Evolutionary conservation across 2,113 vertebrate species (phyloP), one percentile per base, ranked within the genome.

Genomic region (Sprattus sprattus): DNA sequence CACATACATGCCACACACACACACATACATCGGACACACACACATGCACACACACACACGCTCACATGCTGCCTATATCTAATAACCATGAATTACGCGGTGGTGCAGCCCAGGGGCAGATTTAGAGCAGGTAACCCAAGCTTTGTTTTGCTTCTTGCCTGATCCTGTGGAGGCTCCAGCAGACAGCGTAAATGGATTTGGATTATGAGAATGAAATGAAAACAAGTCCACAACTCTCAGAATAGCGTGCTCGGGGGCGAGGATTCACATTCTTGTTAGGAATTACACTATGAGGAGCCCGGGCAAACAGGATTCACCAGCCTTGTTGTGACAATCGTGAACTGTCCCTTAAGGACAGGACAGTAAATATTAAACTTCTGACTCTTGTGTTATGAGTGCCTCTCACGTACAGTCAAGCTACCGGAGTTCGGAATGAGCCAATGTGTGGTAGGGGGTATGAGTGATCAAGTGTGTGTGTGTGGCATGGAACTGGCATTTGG

Each of bases 111-210:
- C 32, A 32, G 32, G 71, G 71, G 28, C 71, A 78, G 71, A 15
- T 78, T 78, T 78, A 78, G 32, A 13, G 28, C 71, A 78, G 71
- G 71, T 78, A 78, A 78, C 71, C 71, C 71, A 78, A 78, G 71
- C 71, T 39, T 39, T 78, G 25, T 71, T 25, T 71, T 60, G 18
- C 54, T 22, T 78, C 28, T 39, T 78, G 28, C 32, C 32, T 39
- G 71, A 32, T 10, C 71, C 10, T 71, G 64, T 32, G 32, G 28
- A 16, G 28, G 25, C 64, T 28, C 64, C 10, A 71, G 28, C 71
- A 78, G 71, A 39, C 71, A 13, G 13, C 71, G 11, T 78, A 78
- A 78, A 78, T 78, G 71, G 71, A 78, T 78, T 39, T 78, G 71
- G 71, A 78, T 78, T 32, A 78, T 78, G 71, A 11, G 32, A 78